Base-by-base conservation (phyloP, 1,140 invertebrate species). In the Drosophila leontia region DNA sequence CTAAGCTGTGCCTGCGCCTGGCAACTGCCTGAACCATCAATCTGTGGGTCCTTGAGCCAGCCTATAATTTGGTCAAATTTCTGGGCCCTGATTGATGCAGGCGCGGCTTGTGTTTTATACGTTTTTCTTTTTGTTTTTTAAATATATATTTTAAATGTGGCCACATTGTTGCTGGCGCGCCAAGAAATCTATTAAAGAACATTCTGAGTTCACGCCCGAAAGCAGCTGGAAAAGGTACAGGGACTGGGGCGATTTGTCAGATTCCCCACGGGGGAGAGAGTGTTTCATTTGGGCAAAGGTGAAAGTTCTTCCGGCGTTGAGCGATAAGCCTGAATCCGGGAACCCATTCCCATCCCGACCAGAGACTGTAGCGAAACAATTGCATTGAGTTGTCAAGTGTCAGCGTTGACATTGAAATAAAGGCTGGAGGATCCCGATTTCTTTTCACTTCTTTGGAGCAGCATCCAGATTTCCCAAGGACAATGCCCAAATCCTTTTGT, bases 351-450 rank as follows among this genome's bases (percentile, higher is more conserved):
- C n/a, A n/a, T 23, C 37, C 42, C 29, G 51, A 32, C 29, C 17
- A 39, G 23, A 35, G 5, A 55, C n/a, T 35, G 37, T 12, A 19
- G 7, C 29, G 44, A n/a, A 56, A 83, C 80, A 84, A 82, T 76
- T 56, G 81, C 82, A 90, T 91, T 90, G 85, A 90, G 85, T 69
- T 90, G 85, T 90, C 86, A 90, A 90, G 82, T 90, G 85, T 90
- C 85, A 90, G 81, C 86, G 78, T 71, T 90, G 85, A 90, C 85
- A 83, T 75, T 88, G 68, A 70, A 68, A 88, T 69, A 84, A 90
- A 70, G 51, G 47, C 39, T 41, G 23, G 63, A 19, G 45, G 34
- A 57, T 8, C 7, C 26, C 60, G 45, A 57, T 55, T 41, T 55
- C 44, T 47, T 64, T 60, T 63, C 47, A 53, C 34, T 71, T 47